Evolutionary conservation across 2,113 vertebrate species (phyloP), one percentile per base, ranked within the genome.

Genomic region (Mugil cephalus): DNA sequence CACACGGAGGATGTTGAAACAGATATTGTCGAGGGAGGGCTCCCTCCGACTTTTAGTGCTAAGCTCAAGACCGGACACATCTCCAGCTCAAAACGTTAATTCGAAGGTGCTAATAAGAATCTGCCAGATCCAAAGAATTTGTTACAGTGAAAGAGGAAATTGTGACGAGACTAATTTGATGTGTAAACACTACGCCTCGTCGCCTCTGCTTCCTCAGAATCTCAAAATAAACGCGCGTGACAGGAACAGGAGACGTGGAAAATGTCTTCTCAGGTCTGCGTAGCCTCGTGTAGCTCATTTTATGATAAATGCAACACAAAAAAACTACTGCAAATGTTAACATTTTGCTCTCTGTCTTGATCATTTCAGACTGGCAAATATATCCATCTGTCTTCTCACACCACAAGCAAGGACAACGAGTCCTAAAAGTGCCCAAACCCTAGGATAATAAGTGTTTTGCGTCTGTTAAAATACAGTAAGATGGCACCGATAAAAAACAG

Each of bases 1-100:
- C 89, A 91, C 61, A 21, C 70, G 60, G 73, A 83, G 85, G 86
- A 88, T 80, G 81, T 78, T 76, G 61, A 80, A 92, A 89, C 74
- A 79, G 82, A 85, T 72, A 85, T 61, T 74, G 82, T 84, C 87
- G 60, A 48, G 84, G 77, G 73, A 81, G 73, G 69, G 60, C 58
- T 51, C 69, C 85, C 64, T 40, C 74, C 38, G 18, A 40, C 66
- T 62, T 62, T 39, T 30, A 30, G 59, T 71, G 46, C 15, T 34
- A 9, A 17, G 12, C 15, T 38, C 5, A 24, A 66, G 30, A 67
- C 62, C 54, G 34, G 58, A 75, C 52, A 39, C 52, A 30, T 40
- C 64, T 64, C 52, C 1, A 11, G 46, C 30, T 38, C 40, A 8
- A 15, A 56, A 14, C n/a, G 7, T 13, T 51, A 53, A 55, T 18